These are phyloP conservation scores for Oxycera nigricornis DNA, from an alignment of 2,888 invertebrate species.

Conservation along the genomic window DNA sequence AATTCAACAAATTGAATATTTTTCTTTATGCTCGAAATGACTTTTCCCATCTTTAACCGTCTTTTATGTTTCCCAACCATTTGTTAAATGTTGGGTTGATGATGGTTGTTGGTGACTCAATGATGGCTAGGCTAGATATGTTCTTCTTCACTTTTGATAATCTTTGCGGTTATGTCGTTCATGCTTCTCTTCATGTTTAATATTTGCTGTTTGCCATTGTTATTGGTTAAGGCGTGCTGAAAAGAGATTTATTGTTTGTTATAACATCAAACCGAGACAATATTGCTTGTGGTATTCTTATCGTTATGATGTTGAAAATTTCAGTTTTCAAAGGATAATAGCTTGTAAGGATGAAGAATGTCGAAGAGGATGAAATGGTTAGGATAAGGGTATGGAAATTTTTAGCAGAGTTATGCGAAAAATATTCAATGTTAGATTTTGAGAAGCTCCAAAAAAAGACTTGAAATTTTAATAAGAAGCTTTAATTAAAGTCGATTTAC, in stretches of 20 bases:
- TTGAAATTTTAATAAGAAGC: too few relatives aligned
- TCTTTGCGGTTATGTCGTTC: too few relatives aligned
- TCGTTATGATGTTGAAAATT: not conserved
- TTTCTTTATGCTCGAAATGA: not conserved
- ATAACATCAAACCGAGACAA: conserved; percentile 13
- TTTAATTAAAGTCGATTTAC: too few relatives aligned
- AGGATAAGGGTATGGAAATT: too few relatives aligned
- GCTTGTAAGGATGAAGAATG: not conserved
- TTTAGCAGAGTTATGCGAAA: too few relatives aligned
- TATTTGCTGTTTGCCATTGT: not conserved
- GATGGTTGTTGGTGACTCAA: too few relatives aligned
- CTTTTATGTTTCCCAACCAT: conserved; percentile 5
- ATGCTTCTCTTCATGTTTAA: not conserved
- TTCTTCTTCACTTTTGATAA: not conserved
- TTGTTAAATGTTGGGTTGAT: too few relatives aligned
- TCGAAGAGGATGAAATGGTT: not conserved
- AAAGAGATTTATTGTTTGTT: conserved; percentile 24
- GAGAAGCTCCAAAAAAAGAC: too few relatives aligned
- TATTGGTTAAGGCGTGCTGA: conserved; percentile 17
- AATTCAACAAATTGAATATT: conserved; percentile 26
- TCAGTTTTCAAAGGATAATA: not conserved
- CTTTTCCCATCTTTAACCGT: not conserved
- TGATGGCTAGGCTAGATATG: too few relatives aligned
- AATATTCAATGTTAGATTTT: too few relatives aligned
- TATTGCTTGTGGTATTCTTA: not conserved